phyloP scores from a whole-genome alignment of 2,113 vertebrate species.

The Globicephala melas region DNA sequence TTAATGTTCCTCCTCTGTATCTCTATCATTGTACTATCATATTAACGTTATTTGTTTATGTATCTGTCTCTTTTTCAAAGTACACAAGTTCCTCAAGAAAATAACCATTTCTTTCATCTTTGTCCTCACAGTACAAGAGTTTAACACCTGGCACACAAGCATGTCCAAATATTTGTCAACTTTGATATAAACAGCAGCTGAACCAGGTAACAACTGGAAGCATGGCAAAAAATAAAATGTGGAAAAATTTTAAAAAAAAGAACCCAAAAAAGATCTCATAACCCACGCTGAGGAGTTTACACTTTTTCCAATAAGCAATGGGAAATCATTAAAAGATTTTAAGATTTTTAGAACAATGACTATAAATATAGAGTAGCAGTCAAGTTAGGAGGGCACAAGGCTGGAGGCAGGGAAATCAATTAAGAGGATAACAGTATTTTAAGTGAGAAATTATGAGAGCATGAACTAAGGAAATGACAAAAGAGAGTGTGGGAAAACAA shows the following conservation, averaged over 20 bases:
- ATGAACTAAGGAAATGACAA: not conserved
- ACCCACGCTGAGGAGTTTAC: not conserved
- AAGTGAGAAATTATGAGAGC: not conserved
- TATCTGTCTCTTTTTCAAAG: conserved; percentile 1
- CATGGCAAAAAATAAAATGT: conserved; percentile 4
- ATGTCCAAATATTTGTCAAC: not conserved
- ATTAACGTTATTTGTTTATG: not conserved
- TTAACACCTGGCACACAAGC: not conserved
- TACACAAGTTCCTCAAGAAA: not conserved
- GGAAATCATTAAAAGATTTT: not conserved
- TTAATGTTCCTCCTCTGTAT: not conserved
- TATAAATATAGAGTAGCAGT: not conserved
- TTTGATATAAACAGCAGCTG: not conserved
- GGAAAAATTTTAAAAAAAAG: not conserved
- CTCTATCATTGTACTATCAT: not conserved
- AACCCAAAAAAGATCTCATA: not conserved
- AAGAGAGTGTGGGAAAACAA: not conserved
- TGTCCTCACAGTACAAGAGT: not conserved
- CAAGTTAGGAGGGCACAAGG: not conserved
- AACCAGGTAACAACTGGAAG: not conserved
- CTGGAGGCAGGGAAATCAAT: not conserved
- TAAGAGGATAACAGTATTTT: not conserved
- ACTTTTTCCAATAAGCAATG: not conserved
- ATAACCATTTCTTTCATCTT: not conserved
- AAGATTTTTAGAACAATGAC: not conserved